phyloP scores from a whole-genome alignment of 1,140 invertebrate genomes.

The Capitella teleta region DNA sequence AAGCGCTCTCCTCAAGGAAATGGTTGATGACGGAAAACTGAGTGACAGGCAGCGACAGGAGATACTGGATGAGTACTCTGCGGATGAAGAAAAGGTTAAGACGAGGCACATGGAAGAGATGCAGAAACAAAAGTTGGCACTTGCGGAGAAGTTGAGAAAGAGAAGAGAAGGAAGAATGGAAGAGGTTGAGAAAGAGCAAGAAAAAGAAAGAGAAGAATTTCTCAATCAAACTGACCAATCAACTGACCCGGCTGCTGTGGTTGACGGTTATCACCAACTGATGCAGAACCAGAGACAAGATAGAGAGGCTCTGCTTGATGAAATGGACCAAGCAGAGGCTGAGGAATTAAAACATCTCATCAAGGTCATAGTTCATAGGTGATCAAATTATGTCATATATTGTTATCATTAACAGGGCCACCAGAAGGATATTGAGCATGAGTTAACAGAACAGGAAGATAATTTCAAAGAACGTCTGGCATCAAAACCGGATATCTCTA shows the following conservation, averaged over 20 bases:
- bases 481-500: too few relatives aligned
- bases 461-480: too few relatives aligned
- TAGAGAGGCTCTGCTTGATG: neutral
- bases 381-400: too few relatives aligned
- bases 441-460: too few relatives aligned
- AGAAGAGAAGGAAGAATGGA: constrained; percentile 3
- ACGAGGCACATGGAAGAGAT: constrained; percentile 13
- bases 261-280: too few relatives aligned
- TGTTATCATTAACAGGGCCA: too few relatives aligned
- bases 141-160: constrained; percentile 8
- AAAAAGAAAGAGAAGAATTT: constrained; percentile 5
- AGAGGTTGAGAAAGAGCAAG: constrained; percentile 6
- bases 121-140: neutral
- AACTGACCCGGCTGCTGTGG: neutral
- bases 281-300: too few relatives aligned
- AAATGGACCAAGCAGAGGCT: constrained; percentile 6
- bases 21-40: constrained; percentile 21
- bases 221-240: neutral
- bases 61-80: constrained; percentile 21
- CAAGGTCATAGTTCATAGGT: too few relatives aligned
- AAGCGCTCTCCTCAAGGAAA: constrained; percentile 15
- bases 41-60: constrained; percentile 25
- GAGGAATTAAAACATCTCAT: neutral
- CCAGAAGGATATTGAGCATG: too few relatives aligned
- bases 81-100: constrained; percentile 16